These are phyloP conservation scores for Xiphophorus birchmanni DNA, from an alignment of 2,797 vertebrate genomes.

Conservation along the genomic window DNA sequence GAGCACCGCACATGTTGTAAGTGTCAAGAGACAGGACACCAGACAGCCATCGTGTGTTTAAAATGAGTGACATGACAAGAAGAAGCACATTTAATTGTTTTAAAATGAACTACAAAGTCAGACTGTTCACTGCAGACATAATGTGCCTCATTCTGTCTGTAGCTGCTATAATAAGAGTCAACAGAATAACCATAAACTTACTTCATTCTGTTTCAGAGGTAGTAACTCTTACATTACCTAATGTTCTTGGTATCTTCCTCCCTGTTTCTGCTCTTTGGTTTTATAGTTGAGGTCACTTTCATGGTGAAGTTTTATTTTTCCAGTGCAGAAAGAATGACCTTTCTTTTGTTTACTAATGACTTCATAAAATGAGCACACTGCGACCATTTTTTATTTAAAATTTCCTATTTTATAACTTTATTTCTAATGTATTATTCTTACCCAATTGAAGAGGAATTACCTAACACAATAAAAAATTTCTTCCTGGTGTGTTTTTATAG, in stretches of 20 bases:
- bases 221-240: slow-evolving; percentile 34
- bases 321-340: not conserved
- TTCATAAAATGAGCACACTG: not conserved
- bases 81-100: slow-evolving; percentile 29
- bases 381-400: slow-evolving; percentile 1
- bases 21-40: slow-evolving; percentile 37
- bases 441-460: not conserved
- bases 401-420: not conserved
- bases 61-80: slow-evolving; percentile 24
- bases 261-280: slow-evolving; percentile 31
- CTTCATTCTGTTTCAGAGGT: slow-evolving; percentile 11
- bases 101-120: slow-evolving; percentile 14
- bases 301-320: slow-evolving; percentile 8
- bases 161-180: not conserved
- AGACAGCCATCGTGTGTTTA: slow-evolving; percentile 55
- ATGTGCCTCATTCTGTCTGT: not conserved
- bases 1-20: slow-evolving; percentile 20
- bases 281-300: slow-evolving; percentile 14
- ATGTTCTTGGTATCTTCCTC: slow-evolving; percentile 27
- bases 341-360: slow-evolving; percentile 1
- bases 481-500: not conserved
- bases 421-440: not conserved
- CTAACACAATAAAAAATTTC: not conserved
- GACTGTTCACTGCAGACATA: not conserved
- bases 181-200: not conserved